phyloP scores from a whole-genome alignment of 2,113 vertebrate species.

The Thomomys bottae region DNA sequence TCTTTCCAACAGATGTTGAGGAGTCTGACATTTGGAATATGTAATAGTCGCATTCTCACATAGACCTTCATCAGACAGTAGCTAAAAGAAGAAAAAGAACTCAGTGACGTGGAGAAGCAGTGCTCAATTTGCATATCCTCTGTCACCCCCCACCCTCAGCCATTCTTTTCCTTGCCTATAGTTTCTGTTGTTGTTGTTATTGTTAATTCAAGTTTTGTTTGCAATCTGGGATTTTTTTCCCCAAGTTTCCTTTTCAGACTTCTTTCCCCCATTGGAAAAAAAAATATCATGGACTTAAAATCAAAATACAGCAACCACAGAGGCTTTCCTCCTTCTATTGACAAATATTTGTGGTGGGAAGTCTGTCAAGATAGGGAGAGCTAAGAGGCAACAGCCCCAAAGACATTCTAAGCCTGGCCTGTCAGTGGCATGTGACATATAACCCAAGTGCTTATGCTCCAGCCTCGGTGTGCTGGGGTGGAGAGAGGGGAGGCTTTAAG shows the following conservation, averaged over 20 bases:
- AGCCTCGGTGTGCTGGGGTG: neutral
- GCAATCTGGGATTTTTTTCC: neutral
- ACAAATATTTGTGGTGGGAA: neutral
- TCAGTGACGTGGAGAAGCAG: constrained; percentile 68
- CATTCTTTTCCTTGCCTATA: neutral
- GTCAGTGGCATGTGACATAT: neutral
- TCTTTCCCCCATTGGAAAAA: neutral
- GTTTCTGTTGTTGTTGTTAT: neutral
- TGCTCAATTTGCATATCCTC: constrained; percentile 62
- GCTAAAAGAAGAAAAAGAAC: constrained; percentile 62
- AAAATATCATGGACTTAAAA: neutral
- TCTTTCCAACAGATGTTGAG: constrained; percentile 67
- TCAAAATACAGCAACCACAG: neutral
- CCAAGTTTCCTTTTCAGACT: neutral
- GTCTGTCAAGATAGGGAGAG: neutral
- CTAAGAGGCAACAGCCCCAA: neutral
- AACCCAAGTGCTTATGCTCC: no score
- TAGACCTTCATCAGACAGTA: constrained; percentile 44
- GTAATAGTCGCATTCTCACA: constrained; percentile 26
- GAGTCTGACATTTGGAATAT: constrained; percentile 73
- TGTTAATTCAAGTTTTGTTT: constrained; percentile 9
- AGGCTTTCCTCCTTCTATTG: neutral
- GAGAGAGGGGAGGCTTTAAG: neutral
- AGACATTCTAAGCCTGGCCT: neutral
- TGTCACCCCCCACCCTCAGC: fast-evolving